phyloP scores from a whole-genome alignment of 2,888 invertebrate genomes.

The Ennomos fuscantarius region DNA sequence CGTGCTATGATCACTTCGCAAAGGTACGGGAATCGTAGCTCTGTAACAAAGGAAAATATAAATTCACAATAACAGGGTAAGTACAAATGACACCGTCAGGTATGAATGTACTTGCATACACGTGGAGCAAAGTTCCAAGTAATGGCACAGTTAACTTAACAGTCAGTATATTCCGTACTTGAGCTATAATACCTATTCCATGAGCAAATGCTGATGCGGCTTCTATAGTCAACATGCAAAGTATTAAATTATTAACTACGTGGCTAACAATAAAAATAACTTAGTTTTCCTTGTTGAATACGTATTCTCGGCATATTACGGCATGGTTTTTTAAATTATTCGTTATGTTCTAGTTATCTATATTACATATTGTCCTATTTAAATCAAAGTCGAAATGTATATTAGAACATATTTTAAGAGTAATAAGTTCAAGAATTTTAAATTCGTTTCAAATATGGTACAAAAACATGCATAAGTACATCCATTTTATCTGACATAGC shows the following conservation, averaged over 20 bases:
- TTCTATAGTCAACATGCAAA: slow-evolving; percentile 39
- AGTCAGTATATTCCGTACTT: slow-evolving; percentile 18
- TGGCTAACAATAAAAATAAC: slow-evolving; percentile 52
- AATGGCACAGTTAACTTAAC: slow-evolving; percentile 35
- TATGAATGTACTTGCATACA: slow-evolving; percentile 51
- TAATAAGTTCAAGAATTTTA: too few species aligned
- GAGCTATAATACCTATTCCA: slow-evolving; percentile 47
- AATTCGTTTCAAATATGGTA: too few species aligned
- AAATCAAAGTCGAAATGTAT: too few species aligned
- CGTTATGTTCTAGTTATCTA: slow-evolving; percentile 7
- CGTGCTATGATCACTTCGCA: slow-evolving; percentile 26
- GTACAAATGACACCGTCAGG: slow-evolving; percentile 63
- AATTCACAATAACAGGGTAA: slow-evolving; percentile 58
- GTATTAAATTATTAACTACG: slow-evolving; percentile 50
- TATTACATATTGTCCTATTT: too few species aligned
- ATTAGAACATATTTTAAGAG: too few species aligned
- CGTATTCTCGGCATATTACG: slow-evolving; percentile 30
- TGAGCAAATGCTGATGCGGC: slow-evolving; percentile 49
- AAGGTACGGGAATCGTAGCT: slow-evolving; percentile 49
- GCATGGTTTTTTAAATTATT: slow-evolving; percentile 6
- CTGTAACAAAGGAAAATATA: slow-evolving; percentile 56
- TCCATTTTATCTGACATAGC: too few species aligned
- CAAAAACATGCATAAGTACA: too few species aligned
- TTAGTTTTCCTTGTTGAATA: slow-evolving; percentile 57
- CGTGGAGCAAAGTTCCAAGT: slow-evolving; percentile 70